Base-by-base conservation (phyloP, 2,888 invertebrate genomes). In the Periphyllus acericola region DNA sequence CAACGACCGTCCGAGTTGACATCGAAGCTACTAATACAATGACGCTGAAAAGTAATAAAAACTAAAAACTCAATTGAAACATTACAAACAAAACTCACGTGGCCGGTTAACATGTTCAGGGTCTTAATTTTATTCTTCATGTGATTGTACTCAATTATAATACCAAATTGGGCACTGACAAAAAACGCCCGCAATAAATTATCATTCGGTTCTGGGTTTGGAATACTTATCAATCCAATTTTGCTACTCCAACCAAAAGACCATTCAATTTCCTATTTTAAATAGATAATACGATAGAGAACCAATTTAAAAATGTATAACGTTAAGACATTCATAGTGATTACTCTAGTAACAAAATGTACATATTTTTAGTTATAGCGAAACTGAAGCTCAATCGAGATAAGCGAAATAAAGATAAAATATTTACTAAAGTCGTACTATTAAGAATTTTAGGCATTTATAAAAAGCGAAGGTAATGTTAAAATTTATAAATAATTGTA, bases 201-300 rank as follows among this genome's bases (percentile, higher is more conserved):
- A 34, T 9, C 4, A 21, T 75, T 74, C 55, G 3, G 72, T 52
- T 19, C 40, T 21, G n/a, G 36, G 9, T n/a, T 40, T 8, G 36
- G 21, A 11, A 86, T 79, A 46, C 34, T 72, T 34, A 71, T 52
- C 72, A 86, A 55, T 55, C 86, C 86, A 0, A 79, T 55, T 36
- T 78, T 32, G 21, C 25, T 29, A 29, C 60, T 79, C 86, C 86
- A 86, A 8, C 86, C 86, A 36, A 71, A 72, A 8, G 72, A 40
- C 86, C 86, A 86, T 40, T 60, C 17, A n/a, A 80, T 71, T 32
- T 32, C n/a, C 86, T 79, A 83, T 74, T 55, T 34, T 32, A 52
- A 83, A 46, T 68, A 36, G 36, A 36, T 36, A 68, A 55, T 4
- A 55, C 25, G 14, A 36, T 36, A 5, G 36, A 5, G 3, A 6